Conservation (phyloP, 2,888 invertebrate species). For the Ormyrus pomaceus region DNA sequence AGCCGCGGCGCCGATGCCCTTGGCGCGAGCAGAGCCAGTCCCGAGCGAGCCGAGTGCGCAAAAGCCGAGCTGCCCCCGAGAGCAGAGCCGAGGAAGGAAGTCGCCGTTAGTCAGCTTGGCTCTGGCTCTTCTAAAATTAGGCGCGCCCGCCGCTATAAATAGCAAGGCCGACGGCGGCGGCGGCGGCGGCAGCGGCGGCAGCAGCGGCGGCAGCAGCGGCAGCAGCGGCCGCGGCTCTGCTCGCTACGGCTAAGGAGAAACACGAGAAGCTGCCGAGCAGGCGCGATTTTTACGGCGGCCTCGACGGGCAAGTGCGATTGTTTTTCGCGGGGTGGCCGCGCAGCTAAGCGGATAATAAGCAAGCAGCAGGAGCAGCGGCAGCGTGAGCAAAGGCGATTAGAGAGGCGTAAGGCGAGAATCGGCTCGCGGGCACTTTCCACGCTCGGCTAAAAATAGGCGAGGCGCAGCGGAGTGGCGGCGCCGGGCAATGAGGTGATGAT, state of each 20-base stretch:
- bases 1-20: neutral
- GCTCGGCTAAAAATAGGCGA: too few species aligned
- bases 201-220: neutral
- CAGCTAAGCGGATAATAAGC: neutral
- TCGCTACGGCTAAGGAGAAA: neutral
- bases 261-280: too few species aligned
- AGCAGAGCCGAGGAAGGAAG: too few species aligned
- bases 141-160: slow-evolving; percentile 31
- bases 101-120: neutral
- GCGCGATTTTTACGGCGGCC: neutral
- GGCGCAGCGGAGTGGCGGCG: slow-evolving; percentile 19
- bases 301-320: neutral
- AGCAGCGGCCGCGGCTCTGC: neutral
- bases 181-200: neutral
- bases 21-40: neutral
- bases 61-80: neutral
- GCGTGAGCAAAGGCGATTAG: neutral
- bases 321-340: neutral
- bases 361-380: neutral
- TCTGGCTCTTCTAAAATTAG: slow-evolving; percentile 49
- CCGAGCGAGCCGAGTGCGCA: neutral
- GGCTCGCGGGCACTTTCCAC: neutral
- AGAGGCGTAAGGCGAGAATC: neutral
- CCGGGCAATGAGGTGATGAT: slow-evolving; percentile 73
- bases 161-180: neutral